Evolutionary conservation across 1,140 invertebrate species (phyloP).

Genomic region (Drosophila virilis): DNA sequence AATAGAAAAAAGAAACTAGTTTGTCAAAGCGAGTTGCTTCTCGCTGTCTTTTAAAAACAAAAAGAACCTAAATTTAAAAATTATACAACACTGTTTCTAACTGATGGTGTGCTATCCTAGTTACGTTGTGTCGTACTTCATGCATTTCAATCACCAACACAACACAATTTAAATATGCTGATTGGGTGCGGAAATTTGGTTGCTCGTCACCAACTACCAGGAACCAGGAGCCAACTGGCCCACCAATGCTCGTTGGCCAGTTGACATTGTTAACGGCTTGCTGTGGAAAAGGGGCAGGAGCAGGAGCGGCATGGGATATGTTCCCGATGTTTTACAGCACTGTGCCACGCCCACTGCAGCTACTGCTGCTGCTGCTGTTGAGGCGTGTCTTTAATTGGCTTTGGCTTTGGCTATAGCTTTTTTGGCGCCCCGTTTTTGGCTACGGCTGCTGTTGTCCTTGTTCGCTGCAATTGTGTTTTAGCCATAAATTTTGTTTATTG

Average conservation of each 20-base stretch:
- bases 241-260: conserved; percentile 2
- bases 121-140: conserved; percentile 67
- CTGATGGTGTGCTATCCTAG: conserved; percentile 59
- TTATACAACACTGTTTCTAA: not conserved
- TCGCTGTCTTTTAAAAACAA: no score
- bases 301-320: conserved; percentile 1
- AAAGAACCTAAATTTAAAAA: not conserved
- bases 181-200: conserved; percentile 78
- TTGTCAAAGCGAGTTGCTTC: no score
- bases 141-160: conserved; percentile 80
- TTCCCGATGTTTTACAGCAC: conserved; percentile 19
- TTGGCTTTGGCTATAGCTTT: conserved; percentile 38
- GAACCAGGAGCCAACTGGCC: not conserved
- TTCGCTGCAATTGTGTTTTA: conserved; percentile 45
- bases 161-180: conserved; percentile 83
- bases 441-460: conserved; percentile 16
- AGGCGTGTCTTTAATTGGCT: conserved; percentile 69
- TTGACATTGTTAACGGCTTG: conserved; percentile 27
- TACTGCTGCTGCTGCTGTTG: conserved; percentile 16
- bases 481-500: conserved; percentile 75
- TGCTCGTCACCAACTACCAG: conserved; percentile 37
- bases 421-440: conserved; percentile 6
- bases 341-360: conserved; percentile 21
- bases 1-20: no score
- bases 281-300: not conserved